phyloP scores from a whole-genome alignment of 2,797 vertebrate genomes.

The Paedocypris micromegethes region DNA sequence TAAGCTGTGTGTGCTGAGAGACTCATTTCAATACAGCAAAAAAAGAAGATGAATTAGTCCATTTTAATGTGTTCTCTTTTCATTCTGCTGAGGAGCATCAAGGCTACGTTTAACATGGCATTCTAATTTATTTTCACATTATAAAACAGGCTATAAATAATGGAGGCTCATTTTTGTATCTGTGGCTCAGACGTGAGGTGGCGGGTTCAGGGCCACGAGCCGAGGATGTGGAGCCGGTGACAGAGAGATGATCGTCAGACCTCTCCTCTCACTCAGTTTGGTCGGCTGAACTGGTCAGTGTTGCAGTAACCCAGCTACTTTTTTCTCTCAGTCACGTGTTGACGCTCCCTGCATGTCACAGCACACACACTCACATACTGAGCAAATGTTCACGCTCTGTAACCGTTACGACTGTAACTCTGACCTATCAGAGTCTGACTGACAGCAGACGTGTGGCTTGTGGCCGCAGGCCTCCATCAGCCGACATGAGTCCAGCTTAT shows the following conservation, averaged over 20 bases:
- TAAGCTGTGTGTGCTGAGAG: conserved; percentile 51
- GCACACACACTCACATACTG: too few species aligned
- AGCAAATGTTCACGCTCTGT: neutral
- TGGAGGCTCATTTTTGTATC: conserved; percentile 38
- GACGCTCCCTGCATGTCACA: too few species aligned
- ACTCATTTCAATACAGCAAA: conserved; percentile 64
- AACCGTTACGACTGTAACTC: neutral
- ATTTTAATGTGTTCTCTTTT: conserved; percentile 64
- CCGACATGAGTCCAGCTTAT: conserved; percentile 61
- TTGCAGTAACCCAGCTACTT: too few species aligned
- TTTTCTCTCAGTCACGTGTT: too few species aligned
- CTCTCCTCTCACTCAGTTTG: too few species aligned
- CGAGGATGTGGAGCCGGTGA: conserved; percentile 40
- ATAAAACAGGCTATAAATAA: conserved; percentile 51
- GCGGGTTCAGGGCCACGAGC: conserved; percentile 57
- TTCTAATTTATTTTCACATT: conserved; percentile 64
- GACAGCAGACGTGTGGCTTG: conserved; percentile 51
- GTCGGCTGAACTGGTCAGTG: too few species aligned
- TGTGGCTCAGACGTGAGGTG: conserved; percentile 48
- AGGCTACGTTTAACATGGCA: conserved; percentile 67
- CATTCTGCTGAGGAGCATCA: conserved; percentile 63
- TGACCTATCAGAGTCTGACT: conserved; percentile 45
- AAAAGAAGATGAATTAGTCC: conserved; percentile 65
- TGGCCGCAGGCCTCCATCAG: conserved; percentile 55
- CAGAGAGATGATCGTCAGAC: conserved; percentile 27